phyloP scores from a whole-genome alignment of 2,113 vertebrate genomes.

The Ceyx cyanopectus region DNA sequence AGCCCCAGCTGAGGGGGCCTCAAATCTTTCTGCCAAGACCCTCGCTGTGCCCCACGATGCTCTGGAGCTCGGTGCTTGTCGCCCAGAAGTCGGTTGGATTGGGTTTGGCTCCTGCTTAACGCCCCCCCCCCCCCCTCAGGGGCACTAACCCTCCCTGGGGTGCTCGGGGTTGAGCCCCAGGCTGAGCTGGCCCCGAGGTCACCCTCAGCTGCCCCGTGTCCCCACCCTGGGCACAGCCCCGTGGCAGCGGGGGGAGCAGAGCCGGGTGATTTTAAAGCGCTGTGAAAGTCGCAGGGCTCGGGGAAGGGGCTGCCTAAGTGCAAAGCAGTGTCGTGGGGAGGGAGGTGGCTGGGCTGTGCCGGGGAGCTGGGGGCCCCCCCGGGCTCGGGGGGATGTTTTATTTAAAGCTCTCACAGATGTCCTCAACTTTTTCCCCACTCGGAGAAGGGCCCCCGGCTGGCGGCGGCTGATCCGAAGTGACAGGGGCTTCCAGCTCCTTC shows the following conservation, averaged over 20 bases:
- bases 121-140: background rate
- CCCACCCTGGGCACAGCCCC: too few species aligned
- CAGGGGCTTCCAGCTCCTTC: constrained; percentile 25
- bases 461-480: constrained; percentile 29
- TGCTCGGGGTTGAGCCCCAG: rapidly evolving
- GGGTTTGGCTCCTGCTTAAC: background rate
- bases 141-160: rapidly evolving
- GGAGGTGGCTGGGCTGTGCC: background rate
- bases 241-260: background rate
- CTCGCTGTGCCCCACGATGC: background rate
- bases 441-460: background rate
- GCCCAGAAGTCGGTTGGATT: background rate
- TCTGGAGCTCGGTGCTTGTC: background rate
- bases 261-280: background rate
- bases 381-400: background rate
- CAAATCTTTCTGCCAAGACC: background rate
- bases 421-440: constrained; percentile 9
- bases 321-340: constrained; percentile 18
- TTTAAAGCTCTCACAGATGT: constrained; percentile 62
- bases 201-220: rapidly evolving
- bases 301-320: constrained; percentile 39
- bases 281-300: background rate
- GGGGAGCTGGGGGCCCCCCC: background rate
- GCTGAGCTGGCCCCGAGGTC: background rate
- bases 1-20: background rate